Conservation (phyloP, 2,113 vertebrate species). For the Polypterus bichir region DNA sequence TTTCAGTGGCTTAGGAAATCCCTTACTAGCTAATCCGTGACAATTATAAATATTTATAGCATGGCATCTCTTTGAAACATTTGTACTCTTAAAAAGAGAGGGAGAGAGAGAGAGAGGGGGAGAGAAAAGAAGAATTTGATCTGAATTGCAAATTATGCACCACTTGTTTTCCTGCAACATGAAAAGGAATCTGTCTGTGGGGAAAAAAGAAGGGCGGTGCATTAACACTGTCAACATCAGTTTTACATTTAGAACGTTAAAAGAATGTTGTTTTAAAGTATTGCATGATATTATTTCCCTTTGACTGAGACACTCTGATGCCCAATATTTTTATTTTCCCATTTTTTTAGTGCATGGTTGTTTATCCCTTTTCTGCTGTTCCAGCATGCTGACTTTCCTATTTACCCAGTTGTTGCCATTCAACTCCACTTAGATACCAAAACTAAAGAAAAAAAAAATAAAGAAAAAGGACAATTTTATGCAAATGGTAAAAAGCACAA, state of each 20-base stretch:
- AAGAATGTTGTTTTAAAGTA: conserved; percentile 34
- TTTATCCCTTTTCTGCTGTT: conserved; percentile 46
- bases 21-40: conserved; percentile 49
- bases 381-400: conserved; percentile 53
- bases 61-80: conserved; percentile 28
- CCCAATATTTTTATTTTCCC: conserved; percentile 22
- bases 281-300: conserved; percentile 52
- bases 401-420: conserved; percentile 40
- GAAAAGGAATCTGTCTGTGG: conserved; percentile 32
- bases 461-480: conserved; percentile 46
- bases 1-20: conserved; percentile 90
- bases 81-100: conserved; percentile 23
- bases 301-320: conserved; percentile 17
- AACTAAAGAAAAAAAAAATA: neutral
- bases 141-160: conserved; percentile 24
- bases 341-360: conserved; percentile 57
- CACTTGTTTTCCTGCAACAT: conserved; percentile 15
- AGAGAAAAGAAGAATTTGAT: conserved; percentile 26
- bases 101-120: conserved; percentile 23
- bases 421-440: conserved; percentile 38
- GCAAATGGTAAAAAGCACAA: conserved; percentile 48
- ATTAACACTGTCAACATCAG: conserved; percentile 31
- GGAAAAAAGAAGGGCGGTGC: neutral
- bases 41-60: conserved; percentile 14
- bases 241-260: conserved; percentile 33